A percentile compares a stretch with the other conserved stretches of the same genome.
Conservation (phyloP, 30 jellyfish, hydroid and myxozoan species). For the Aurelia sp. region DNA sequence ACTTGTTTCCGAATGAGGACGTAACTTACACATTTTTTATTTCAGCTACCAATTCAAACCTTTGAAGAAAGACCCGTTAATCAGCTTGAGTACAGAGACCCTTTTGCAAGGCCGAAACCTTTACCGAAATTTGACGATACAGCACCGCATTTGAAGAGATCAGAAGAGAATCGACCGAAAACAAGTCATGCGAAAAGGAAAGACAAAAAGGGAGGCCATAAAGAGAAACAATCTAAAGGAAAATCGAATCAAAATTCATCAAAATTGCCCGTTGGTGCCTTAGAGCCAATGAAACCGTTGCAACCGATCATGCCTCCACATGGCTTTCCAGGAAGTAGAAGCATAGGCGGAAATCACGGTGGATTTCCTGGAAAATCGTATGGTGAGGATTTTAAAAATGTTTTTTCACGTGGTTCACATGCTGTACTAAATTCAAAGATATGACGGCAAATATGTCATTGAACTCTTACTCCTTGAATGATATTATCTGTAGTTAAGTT, state of each 20-base stretch:
- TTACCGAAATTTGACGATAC: constrained; percentile 10
- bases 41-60: constrained; percentile 15
- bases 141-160: not conserved
- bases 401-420: not conserved
- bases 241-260: constrained; percentile 12
- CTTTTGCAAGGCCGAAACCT: constrained; percentile 50
- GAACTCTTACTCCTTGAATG: too few relatives aligned
- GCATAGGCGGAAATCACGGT: constrained; percentile 7
- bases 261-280: constrained; percentile 43
- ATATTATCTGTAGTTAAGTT: too few relatives aligned
- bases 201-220: constrained; percentile 32
- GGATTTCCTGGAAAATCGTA: constrained; percentile 14
- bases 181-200: constrained; percentile 57
- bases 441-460: too few relatives aligned
- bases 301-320: constrained; percentile 67
- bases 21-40: not conserved
- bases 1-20: not conserved
- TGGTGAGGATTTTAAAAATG: not conserved
- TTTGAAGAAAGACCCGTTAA: constrained; percentile 41
- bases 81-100: constrained; percentile 62
- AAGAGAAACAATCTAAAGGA: constrained; percentile 44
- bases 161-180: constrained; percentile 47
- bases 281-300: constrained; percentile 74
- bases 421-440: too few relatives aligned
- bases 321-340: constrained; percentile 41